Evolutionary conservation across 2,888 invertebrate genomes (phyloP).

Genomic region (Volucella inanis): DNA sequence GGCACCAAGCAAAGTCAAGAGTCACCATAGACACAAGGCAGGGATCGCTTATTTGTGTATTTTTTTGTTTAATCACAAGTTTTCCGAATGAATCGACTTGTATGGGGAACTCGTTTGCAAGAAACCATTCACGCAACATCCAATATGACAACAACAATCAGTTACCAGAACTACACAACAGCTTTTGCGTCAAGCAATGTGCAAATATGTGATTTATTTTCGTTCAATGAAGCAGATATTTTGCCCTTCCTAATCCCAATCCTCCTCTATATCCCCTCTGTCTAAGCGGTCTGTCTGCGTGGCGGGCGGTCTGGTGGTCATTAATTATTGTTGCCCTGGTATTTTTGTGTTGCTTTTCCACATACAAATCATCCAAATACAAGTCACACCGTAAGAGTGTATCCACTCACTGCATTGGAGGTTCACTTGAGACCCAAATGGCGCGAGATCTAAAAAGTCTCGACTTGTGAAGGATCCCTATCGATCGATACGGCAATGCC

Average conservation of each 20-base stretch:
- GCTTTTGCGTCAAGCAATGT: constrained; percentile 17
- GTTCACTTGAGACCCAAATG: constrained; percentile 38
- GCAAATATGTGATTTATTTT: constrained; percentile 41
- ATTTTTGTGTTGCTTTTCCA: neutral
- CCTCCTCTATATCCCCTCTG: neutral
- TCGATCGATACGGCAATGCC: neutral
- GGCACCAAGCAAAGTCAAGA: no score
- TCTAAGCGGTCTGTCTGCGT: neutral
- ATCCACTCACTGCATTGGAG: constrained; percentile 43
- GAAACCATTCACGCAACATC: no score
- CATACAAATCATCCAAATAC: neutral
- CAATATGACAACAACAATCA: no score
- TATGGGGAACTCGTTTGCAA: no score
- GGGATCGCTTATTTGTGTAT: no score
- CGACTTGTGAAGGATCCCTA: constrained; percentile 24
- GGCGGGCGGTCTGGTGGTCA: neutral
- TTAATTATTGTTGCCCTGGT: constrained; percentile 13
- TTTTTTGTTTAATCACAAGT: no score
- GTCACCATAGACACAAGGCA: no score
- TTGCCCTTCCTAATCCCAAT: neutral
- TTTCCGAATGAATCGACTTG: no score
- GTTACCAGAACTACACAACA: constrained; percentile 24
- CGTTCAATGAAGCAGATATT: constrained; percentile 11
- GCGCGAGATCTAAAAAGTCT: constrained; percentile 32
- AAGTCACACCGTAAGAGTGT: constrained; percentile 8